Evolutionary conservation across 2,113 vertebrate genomes (phyloP).

Genomic region (Crotalus tigris): DNA sequence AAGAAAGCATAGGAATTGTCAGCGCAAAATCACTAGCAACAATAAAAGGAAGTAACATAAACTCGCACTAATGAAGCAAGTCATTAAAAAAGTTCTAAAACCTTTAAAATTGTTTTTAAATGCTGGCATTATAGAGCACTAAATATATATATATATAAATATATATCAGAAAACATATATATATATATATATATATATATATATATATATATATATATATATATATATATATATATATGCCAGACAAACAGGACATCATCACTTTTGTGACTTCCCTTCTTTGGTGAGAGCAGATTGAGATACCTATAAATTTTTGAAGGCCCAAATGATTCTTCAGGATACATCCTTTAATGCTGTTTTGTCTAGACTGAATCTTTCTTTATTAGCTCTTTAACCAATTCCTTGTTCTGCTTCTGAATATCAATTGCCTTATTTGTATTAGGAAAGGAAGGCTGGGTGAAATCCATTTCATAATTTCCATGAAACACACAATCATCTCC

Average conservation of each 20-base stretch:
- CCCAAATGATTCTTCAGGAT: neutral
- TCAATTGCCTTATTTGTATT: neutral
- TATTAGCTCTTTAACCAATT: neutral
- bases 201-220: neutral
- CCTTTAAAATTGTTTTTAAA: neutral
- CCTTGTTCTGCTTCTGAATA: neutral
- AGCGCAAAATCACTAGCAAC: neutral
- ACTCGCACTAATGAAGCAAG: neutral
- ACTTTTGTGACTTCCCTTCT: neutral
- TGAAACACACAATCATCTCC: neutral
- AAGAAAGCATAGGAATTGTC: neutral
- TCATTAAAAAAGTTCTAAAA: neutral
- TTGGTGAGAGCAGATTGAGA: neutral
- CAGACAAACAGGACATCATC: neutral
- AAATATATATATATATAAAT: neutral
- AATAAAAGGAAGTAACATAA: neutral
- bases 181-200: neutral
- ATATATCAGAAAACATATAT: neutral
- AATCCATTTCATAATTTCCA: neutral
- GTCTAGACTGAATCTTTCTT: neutral
- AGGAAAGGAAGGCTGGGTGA: neutral
- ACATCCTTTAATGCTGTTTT: neutral
- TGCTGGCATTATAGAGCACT: neutral
- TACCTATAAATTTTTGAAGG: neutral
- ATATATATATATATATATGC: neutral